phyloP scores from a whole-genome alignment of 2,113 vertebrate genomes.

The Ginglymostoma cirratum region DNA sequence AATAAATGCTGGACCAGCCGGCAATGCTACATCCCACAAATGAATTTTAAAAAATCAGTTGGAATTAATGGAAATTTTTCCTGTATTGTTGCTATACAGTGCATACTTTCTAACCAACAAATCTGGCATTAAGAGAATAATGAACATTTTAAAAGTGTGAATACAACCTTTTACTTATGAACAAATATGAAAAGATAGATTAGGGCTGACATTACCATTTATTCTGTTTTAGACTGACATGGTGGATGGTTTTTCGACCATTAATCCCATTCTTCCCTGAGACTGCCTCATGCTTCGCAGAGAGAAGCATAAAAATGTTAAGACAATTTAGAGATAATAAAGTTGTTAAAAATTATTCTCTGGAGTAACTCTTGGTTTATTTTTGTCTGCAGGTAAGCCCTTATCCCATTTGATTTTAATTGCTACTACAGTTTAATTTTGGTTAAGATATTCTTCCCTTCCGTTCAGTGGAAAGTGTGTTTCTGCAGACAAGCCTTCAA shows the following conservation, averaged over 20 bases:
- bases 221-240: background rate
- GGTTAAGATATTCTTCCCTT: background rate
- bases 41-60: background rate
- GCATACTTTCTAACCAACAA: background rate
- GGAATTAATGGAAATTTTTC: background rate
- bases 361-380: background rate
- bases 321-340: background rate
- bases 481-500: background rate
- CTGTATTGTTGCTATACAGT: background rate
- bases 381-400: background rate
- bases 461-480: background rate
- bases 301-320: background rate
- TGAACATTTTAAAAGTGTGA: background rate
- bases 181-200: background rate
- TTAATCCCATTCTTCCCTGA: background rate
- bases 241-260: background rate
- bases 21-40: no score
- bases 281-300: no score
- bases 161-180: background rate
- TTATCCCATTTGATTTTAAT: background rate
- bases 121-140: background rate
- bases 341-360: background rate
- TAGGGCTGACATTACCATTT: background rate
- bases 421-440: background rate
- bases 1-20: no score